These are phyloP conservation scores for Micromussa lordhowensis DNA, from an alignment of 92 coral and sea anemone genomes.

Conservation along the genomic window DNA sequence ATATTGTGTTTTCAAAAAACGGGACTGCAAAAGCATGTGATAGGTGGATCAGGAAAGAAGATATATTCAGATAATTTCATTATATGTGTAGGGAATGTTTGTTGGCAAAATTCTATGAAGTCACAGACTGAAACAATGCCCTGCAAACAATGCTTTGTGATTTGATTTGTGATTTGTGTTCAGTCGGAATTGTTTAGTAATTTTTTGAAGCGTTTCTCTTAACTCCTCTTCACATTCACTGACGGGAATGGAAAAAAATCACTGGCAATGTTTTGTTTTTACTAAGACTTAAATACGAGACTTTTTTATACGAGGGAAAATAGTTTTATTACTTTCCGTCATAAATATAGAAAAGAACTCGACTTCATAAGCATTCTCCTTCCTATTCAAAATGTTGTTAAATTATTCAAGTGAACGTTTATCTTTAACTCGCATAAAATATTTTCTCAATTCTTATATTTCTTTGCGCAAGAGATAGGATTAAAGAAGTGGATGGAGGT, in stretches of 20 bases:
- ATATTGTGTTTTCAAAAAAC: background rate
- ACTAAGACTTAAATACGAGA: background rate
- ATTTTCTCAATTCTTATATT: background rate
- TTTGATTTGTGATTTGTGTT: constrained; percentile 38
- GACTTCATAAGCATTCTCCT: constrained; percentile 19
- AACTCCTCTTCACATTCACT: background rate
- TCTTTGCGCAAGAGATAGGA: background rate
- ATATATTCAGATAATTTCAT: background rate
- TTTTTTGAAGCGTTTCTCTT: background rate
- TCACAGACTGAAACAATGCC: background rate
- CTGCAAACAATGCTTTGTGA: constrained; percentile 8
- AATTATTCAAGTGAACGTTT: constrained; percentile 34
- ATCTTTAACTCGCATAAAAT: background rate
- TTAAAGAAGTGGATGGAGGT: background rate
- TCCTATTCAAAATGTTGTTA: constrained; percentile 27
- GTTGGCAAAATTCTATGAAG: background rate
- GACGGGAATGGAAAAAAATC: background rate
- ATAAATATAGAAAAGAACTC: background rate
- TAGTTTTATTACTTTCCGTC: background rate
- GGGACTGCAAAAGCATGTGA: background rate
- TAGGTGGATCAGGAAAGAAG: background rate
- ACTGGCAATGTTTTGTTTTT: background rate
- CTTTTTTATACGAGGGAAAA: background rate
- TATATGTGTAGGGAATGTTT: background rate
- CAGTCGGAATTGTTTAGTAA: constrained; percentile 26